Percentiles rank a stretch among this genome's conserved stretches.
These are phyloP conservation scores for Chloroclysta siterata DNA, from an alignment of 2,888 invertebrate species.

Conservation along the genomic window DNA sequence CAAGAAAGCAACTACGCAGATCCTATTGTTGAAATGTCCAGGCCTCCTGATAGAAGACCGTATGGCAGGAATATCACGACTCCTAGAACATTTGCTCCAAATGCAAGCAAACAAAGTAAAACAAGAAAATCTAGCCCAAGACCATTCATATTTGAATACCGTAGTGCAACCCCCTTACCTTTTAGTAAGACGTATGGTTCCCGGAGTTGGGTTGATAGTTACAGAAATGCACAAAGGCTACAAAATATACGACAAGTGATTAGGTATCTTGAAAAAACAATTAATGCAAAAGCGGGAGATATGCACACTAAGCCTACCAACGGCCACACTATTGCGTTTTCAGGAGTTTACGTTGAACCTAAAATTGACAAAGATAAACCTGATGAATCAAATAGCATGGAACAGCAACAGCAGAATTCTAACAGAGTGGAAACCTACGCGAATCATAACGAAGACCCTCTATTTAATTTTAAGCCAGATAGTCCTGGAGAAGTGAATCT, in stretches of 20 bases:
- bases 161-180: slow-evolving; percentile 70
- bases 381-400: slow-evolving; percentile 33
- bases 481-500: slow-evolving; percentile 90
- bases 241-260: slow-evolving; percentile 76
- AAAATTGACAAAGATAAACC: slow-evolving; percentile 48
- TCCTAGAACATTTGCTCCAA: slow-evolving; percentile 21
- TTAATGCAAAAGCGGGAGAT: slow-evolving; percentile 77
- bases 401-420: slow-evolving; percentile 49
- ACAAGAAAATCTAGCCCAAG: slow-evolving; percentile 77
- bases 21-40: slow-evolving; percentile 54
- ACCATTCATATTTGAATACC: slow-evolving; percentile 79
- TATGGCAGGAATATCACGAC: slow-evolving; percentile 31
- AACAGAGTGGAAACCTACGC: slow-evolving; percentile 53
- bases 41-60: slow-evolving; percentile 40
- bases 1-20: slow-evolving; percentile 74
- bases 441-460: slow-evolving; percentile 84
- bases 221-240: slow-evolving; percentile 74
- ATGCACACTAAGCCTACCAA: slow-evolving; percentile 59
- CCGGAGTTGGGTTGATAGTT: slow-evolving; percentile 74
- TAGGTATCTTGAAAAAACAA: slow-evolving; percentile 75
- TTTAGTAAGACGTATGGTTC: slow-evolving; percentile 71
- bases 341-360: slow-evolving; percentile 72
- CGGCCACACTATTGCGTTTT: slow-evolving; percentile 66
- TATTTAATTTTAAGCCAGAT: slow-evolving; percentile 89
- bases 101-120: slow-evolving; percentile 46